These are phyloP conservation scores for Dallia pectoralis DNA, from an alignment of 2,797 vertebrate species.

Conservation along the genomic window DNA sequence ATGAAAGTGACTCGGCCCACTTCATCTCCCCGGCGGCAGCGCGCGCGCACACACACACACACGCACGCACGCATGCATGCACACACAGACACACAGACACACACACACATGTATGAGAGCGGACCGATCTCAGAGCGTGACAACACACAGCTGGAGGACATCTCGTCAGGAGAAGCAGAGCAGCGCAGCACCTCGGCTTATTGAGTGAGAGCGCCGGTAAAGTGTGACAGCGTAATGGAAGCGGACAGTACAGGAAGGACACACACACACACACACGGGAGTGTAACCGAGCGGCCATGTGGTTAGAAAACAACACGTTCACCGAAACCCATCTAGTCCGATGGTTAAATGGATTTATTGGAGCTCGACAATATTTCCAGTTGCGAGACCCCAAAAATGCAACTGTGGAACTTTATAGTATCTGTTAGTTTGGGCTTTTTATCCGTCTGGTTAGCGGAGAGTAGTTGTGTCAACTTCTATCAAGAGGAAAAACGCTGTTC, in stretches of 20 bases:
- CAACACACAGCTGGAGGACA: constrained; percentile 39
- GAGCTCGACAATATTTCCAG: background rate
- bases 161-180: constrained; percentile 37
- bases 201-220: constrained; percentile 8
- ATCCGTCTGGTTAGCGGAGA: background rate
- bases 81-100: background rate
- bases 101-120: background rate
- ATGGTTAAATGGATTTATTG: background rate
- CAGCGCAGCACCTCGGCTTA: constrained; percentile 32
- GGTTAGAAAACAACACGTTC: background rate
- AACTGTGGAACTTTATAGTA: constrained; percentile 42
- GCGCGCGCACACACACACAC: background rate
- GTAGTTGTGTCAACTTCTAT: background rate
- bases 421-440: constrained; percentile 17
- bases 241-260: background rate
- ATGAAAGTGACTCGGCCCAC: constrained; percentile 23
- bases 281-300: constrained; percentile 11
- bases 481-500: background rate
- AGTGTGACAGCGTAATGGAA: constrained; percentile 5
- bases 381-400: constrained; percentile 22
- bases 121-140: constrained; percentile 4
- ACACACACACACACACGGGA: too few species aligned
- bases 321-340: background rate
- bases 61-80: background rate
- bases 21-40: constrained; percentile 22